Percentiles rank a stretch among this genome's conserved stretches.
Conservation (phyloP, 2,797 vertebrate genomes). For the Enteromius treurensis region DNA sequence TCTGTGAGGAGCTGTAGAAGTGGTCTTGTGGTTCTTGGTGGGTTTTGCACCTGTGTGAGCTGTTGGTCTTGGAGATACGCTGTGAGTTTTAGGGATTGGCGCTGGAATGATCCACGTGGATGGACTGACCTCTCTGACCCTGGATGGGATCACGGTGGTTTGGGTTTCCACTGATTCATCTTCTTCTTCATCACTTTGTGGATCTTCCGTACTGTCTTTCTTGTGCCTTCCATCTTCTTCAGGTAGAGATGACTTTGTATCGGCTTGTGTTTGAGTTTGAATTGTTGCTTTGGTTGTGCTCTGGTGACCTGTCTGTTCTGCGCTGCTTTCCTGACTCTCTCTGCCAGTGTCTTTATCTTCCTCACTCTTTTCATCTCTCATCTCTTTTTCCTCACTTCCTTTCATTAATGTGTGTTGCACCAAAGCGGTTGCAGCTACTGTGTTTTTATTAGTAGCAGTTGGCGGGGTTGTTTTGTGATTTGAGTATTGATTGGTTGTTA, state of each 20-base stretch:
- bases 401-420: not conserved
- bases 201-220: slow-evolving; percentile 21
- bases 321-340: not conserved
- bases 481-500: slow-evolving; percentile 17
- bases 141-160: not conserved
- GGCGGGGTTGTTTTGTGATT: slow-evolving; percentile 17
- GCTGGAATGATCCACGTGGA: slow-evolving; percentile 24
- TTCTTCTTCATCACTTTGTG: slow-evolving; percentile 20
- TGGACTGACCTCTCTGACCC: not conserved
- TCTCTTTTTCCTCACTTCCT: slow-evolving; percentile 7
- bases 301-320: not conserved
- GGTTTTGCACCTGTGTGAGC: not conserved
- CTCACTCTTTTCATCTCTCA: not conserved
- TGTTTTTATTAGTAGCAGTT: slow-evolving; percentile 1
- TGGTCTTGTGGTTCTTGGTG: slow-evolving; percentile 1
- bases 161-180: not conserved
- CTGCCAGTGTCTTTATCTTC: slow-evolving; percentile 14
- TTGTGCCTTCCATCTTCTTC: slow-evolving; percentile 8
- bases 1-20: not conserved
- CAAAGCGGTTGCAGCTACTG: not conserved
- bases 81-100: not conserved
- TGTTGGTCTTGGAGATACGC: not conserved
- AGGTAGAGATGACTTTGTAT: not conserved
- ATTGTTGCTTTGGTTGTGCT: slow-evolving; percentile 16
- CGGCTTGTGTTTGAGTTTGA: slow-evolving; percentile 4